Base-by-base conservation (phyloP, 1,140 invertebrate genomes). In the Diachasmimorpha longicaudata region DNA sequence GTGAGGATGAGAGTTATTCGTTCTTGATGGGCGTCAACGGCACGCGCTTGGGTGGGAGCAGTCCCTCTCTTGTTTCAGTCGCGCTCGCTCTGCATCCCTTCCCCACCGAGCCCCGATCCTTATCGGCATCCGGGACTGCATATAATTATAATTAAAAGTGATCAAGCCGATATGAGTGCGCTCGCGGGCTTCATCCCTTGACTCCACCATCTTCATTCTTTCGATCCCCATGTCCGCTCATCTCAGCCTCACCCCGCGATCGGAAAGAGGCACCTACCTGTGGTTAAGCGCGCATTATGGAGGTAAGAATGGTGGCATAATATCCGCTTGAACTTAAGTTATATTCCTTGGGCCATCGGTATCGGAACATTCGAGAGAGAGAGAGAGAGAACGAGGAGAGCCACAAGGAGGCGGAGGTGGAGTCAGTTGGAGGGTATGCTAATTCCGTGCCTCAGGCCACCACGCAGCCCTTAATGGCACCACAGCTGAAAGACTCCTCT, bases 81-180 rank as follows among this genome's bases (percentile, higher is more conserved):
- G 72, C 67, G 72, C 67, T 46, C 66, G 42, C 55, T 67, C 55
- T 39, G 19, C 77, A 23, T n/a, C 52, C 39, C 79, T 79, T 78
- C 81, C 78, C 82, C 78, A 75, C 80, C 81, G 67, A 77, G 72
- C 80, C 74, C 4, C 9, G 83, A 87, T 88, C 78, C 80, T 87
- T 89, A 88, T 88, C 86, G 80, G 77, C 36, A 79, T 81, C 79
- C 79, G 76, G 81, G 78, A 83, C 81, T 84, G 86, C 85, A 87
- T 88, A 88, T 87, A 87, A 88, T 88, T 88, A 88, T 86, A 88
- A 88, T 88, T 88, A 88, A 88, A 88, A 88, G 83, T 85, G 87
- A 88, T 88, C 83, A 81, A 80, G 81, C 77, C 80, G 87, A 88
- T 88, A 88, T 78, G 74, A 76, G 63, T 72, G 66, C 37, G 77